Evolutionary conservation across 2,797 vertebrate genomes (phyloP).

Genomic region (Thunnus albacares): DNA sequence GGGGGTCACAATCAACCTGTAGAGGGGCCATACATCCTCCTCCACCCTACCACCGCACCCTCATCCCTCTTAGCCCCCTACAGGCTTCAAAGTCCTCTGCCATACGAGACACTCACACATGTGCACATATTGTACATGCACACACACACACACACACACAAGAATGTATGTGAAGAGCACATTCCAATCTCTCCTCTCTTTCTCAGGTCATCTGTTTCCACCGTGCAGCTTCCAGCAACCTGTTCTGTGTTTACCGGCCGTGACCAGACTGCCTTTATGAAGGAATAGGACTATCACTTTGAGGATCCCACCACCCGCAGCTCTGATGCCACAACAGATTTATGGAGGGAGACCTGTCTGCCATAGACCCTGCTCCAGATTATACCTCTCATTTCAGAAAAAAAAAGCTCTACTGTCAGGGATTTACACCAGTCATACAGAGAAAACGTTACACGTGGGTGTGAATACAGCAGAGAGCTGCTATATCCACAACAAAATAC

Average conservation of each 20-base stretch:
- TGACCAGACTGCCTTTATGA: conserved; percentile 60
- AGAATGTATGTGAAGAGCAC: conserved; percentile 34
- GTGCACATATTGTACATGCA: conserved; percentile 36
- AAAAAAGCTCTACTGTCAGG: conserved; percentile 12
- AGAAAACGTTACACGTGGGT: conserved; percentile 48
- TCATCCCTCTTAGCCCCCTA: conserved; percentile 71
- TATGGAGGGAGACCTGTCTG: conserved; percentile 50
- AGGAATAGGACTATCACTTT: conserved; percentile 14
- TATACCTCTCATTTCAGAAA: conserved; percentile 21
- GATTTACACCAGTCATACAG: conserved; percentile 31
- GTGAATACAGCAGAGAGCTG: conserved; percentile 65
- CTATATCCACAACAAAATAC: conserved; percentile 66
- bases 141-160: conserved; percentile 18
- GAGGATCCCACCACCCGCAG: conserved; percentile 68
- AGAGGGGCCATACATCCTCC: conserved; percentile 76
- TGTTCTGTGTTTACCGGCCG: conserved; percentile 60
- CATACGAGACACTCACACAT: conserved; percentile 57
- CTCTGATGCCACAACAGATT: conserved; percentile 70
- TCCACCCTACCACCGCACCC: conserved; percentile 45
- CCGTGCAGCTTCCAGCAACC: conserved; percentile 59
- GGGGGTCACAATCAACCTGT: conserved; percentile 73
- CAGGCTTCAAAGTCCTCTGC: conserved; percentile 81
- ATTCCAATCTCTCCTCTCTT: conserved; percentile 54
- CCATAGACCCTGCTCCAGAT: background rate
- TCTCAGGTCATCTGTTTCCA: conserved; percentile 60